A percentile compares a stretch with the other conserved stretches of the same genome.
Conservation (phyloP, 2,113 vertebrate genomes). For the Hypocryptadius cinnamomeus region DNA sequence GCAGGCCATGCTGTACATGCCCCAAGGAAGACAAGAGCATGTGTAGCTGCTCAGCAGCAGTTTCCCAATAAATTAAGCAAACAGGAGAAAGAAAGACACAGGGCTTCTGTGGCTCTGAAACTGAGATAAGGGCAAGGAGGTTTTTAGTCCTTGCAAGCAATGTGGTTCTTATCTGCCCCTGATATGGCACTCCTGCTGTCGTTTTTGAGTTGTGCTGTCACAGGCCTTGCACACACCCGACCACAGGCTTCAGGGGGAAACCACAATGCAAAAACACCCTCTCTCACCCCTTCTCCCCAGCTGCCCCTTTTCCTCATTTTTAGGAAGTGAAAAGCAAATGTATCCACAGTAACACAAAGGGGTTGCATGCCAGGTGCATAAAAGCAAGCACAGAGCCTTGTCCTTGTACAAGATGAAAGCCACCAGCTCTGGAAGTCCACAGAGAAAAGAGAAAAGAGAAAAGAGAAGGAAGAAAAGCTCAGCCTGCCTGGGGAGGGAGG, state of each 20-base stretch:
- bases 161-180: neutral
- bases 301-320: constrained; percentile 58
- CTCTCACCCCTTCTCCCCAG: neutral
- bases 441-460: neutral
- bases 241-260: neutral
- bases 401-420: constrained; percentile 63
- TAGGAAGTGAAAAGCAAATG: constrained; percentile 60
- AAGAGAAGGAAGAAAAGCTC: neutral
- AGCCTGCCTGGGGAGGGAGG: neutral
- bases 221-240: rapidly evolving
- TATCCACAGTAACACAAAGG: constrained; percentile 63
- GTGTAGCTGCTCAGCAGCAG: neutral
- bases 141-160: neutral
- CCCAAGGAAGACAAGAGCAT: neutral
- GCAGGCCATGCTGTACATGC: neutral
- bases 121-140: neutral
- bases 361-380: constrained; percentile 49
- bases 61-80: neutral
- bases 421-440: constrained; percentile 76
- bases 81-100: neutral
- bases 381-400: constrained; percentile 62
- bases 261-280: neutral
- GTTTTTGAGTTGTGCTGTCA: neutral
- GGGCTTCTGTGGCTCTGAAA: neutral
- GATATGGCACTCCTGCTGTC: rapidly evolving